phyloP scores from a whole-genome alignment of 2,797 vertebrate species.

The Syngnathus rostellatus region DNA sequence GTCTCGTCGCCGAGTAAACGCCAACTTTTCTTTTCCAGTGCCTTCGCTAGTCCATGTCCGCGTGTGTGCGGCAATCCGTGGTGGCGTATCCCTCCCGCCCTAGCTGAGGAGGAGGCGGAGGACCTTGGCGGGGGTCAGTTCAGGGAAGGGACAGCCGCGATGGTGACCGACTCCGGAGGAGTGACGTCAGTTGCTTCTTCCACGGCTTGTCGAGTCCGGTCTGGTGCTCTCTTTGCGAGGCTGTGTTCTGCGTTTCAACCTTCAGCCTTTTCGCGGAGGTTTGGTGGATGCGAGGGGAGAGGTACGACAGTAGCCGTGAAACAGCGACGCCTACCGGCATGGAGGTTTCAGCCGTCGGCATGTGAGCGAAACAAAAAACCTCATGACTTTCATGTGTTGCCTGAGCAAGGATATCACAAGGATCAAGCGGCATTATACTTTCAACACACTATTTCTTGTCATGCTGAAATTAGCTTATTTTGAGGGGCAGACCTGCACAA shows the following conservation, averaged over 20 bases:
- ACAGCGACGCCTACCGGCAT: conserved; percentile 66
- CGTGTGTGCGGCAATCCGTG: conserved; percentile 15
- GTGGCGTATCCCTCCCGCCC: too few species aligned
- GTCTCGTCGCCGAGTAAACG: background rate
- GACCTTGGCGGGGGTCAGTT: conserved; percentile 19
- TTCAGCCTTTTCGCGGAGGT: conserved; percentile 62
- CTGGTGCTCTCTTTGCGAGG: conserved; percentile 7
- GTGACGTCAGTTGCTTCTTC: conserved; percentile 7
- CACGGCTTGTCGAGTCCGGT: conserved; percentile 9
- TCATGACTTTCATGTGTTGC: background rate
- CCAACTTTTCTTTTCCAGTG: conserved; percentile 2
- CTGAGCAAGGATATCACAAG: background rate
- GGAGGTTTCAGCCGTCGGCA: conserved; percentile 48
- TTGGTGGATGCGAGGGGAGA: conserved; percentile 35
- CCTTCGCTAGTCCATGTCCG: conserved; percentile 7
- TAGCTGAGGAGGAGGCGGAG: conserved; percentile 15
- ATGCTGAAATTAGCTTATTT: too few species aligned
- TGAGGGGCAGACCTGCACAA: background rate
- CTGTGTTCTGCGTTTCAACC: conserved; percentile 51
- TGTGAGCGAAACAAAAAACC: background rate
- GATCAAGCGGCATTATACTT: background rate
- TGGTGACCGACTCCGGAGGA: background rate
- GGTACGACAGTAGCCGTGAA: conserved; percentile 13
- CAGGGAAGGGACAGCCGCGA: background rate
- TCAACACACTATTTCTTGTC: background rate